These are phyloP conservation scores for Gobionotothen gibberifrons DNA, from an alignment of 2,797 vertebrate genomes.

Conservation along the genomic window DNA sequence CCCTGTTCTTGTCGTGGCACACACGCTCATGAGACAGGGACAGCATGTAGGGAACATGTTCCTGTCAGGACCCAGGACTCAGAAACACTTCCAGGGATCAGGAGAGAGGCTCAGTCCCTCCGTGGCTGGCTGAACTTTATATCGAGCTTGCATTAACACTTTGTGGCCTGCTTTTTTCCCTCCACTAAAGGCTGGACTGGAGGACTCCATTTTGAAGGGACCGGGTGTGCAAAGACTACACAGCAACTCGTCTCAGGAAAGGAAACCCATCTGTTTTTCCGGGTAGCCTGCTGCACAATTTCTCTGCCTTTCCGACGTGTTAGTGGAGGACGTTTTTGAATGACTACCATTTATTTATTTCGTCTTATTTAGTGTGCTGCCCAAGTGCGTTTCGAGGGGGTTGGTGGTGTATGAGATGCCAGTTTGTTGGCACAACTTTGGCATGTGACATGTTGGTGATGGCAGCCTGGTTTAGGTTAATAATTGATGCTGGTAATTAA, in stretches of 20 bases:
- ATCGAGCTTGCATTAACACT: constrained; percentile 69
- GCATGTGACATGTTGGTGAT: constrained; percentile 62
- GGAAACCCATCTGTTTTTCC: constrained; percentile 56
- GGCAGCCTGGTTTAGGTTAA: constrained; percentile 36
- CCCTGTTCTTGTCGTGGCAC: constrained; percentile 52
- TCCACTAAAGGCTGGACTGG: constrained; percentile 64
- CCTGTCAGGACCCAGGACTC: constrained; percentile 10
- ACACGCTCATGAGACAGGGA: constrained; percentile 63
- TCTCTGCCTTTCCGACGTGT: constrained; percentile 39
- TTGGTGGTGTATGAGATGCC: constrained; percentile 44
- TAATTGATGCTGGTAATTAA: constrained; percentile 66
- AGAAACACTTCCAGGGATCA: constrained; percentile 13
- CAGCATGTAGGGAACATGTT: constrained; percentile 37
- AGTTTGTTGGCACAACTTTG: constrained; percentile 68
- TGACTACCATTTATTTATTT: constrained; percentile 12
- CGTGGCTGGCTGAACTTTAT: constrained; percentile 63
- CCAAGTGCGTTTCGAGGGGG: constrained; percentile 21
- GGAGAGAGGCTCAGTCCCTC: constrained; percentile 44
- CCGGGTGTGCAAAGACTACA: constrained; percentile 65
- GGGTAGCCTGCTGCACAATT: constrained; percentile 58
- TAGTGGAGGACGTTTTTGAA: constrained; percentile 33
- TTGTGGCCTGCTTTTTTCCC: constrained; percentile 71
- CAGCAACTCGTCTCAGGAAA: constrained; percentile 65
- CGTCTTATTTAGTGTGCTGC: constrained; percentile 28
- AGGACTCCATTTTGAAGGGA: constrained; percentile 87